Percentiles rank a stretch among this genome's conserved stretches.
These are phyloP conservation scores for Physella acuta DNA, from an alignment of 1,140 invertebrate species.

Conservation along the genomic window DNA sequence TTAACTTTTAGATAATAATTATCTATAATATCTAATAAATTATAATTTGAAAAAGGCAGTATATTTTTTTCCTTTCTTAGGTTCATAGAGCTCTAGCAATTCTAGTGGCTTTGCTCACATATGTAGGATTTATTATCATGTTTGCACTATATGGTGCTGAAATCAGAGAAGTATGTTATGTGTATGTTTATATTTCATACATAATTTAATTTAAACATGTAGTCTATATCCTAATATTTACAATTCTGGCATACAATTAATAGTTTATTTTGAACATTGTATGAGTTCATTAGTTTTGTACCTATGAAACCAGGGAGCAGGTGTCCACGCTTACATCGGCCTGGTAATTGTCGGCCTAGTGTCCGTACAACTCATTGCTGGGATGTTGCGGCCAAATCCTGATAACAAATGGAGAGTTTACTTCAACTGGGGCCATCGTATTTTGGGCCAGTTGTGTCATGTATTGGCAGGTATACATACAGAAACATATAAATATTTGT, in stretches of 20 bases:
- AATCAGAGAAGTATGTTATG: constrained; percentile 5
- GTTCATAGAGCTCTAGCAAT: constrained; percentile 18
- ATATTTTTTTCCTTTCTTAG: neutral
- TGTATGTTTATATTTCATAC: neutral
- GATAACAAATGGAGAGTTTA: constrained; percentile 74
- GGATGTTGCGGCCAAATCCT: constrained; percentile 80
- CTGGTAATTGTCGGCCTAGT: constrained; percentile 47
- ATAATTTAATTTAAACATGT: neutral
- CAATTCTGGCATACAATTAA: neutral
- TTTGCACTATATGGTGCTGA: constrained; percentile 15
- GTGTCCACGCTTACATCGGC: constrained; percentile 13
- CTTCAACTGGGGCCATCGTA: constrained; percentile 92
- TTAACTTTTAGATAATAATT: neutral
- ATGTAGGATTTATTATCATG: neutral
- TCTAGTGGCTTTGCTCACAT: constrained; percentile 1
- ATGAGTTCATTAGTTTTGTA: neutral
- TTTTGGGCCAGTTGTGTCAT: constrained; percentile 83
- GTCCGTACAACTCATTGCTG: constrained; percentile 82
- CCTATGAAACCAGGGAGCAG: neutral
- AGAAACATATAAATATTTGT: neutral
- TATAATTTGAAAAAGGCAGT: neutral
- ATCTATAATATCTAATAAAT: neutral
- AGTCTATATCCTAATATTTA: neutral
- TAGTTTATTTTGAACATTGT: neutral
- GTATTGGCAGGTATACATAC: constrained; percentile 75